These are phyloP conservation scores for Apocheima hispidaria DNA, from an alignment of 2,888 invertebrate genomes.

Conservation along the genomic window DNA sequence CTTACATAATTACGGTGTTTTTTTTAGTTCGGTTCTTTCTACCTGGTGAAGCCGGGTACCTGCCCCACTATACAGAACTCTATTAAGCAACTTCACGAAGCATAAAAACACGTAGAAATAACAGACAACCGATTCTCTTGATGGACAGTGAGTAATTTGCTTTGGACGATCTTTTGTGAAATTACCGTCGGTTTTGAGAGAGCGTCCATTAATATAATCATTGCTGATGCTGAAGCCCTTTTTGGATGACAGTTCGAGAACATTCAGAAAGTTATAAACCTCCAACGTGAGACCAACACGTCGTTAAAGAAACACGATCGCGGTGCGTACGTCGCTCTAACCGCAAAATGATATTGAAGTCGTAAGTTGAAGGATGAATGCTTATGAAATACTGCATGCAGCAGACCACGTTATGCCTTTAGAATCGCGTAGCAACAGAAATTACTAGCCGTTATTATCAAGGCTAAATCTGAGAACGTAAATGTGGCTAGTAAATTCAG, in stretches of 20 bases:
- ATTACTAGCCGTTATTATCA: slow-evolving; percentile 27
- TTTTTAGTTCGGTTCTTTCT: slow-evolving; percentile 65
- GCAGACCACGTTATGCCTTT: slow-evolving; percentile 14
- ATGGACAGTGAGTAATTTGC: slow-evolving; percentile 69
- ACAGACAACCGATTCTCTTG: slow-evolving; percentile 58
- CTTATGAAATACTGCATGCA: slow-evolving; percentile 40
- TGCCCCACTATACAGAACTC: slow-evolving; percentile 76
- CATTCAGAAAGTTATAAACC: slow-evolving; percentile 28
- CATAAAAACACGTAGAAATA: slow-evolving; percentile 74
- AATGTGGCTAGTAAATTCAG: slow-evolving; percentile 27
- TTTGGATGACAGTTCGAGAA: slow-evolving; percentile 32
- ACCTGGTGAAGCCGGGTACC: slow-evolving; percentile 71
- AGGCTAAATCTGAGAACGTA: slow-evolving; percentile 21
- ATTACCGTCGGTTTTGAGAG: slow-evolving; percentile 52
- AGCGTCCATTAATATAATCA: slow-evolving; percentile 40
- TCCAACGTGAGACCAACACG: slow-evolving; percentile 27
- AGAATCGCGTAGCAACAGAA: slow-evolving; percentile 29
- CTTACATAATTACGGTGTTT: slow-evolving; percentile 58
- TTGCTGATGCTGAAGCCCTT: slow-evolving; percentile 37
- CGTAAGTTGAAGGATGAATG: slow-evolving; percentile 45
- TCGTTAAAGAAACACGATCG: slow-evolving; percentile 42
- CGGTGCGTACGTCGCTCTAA: slow-evolving; percentile 34
- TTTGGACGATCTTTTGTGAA: slow-evolving; percentile 57
- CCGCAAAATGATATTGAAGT: slow-evolving; percentile 47
- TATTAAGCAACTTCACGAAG: slow-evolving; percentile 75